Evolutionary conservation across 1,140 invertebrate genomes (phyloP).

Genomic region (Leptinotarsa defecta): DNA sequence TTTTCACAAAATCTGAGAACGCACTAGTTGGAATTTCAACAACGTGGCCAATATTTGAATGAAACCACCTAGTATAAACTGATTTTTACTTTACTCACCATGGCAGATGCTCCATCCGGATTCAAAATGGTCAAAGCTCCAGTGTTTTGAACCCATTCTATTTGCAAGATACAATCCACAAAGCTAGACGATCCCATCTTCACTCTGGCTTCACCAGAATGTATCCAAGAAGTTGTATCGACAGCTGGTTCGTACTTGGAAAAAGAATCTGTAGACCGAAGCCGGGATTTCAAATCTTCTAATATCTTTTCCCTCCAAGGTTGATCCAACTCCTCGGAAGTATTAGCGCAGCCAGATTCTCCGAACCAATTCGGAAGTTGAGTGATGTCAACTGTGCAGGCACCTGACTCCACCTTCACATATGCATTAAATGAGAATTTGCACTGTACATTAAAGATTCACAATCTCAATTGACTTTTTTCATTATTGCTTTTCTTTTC

Average conservation of each 20-base stretch:
- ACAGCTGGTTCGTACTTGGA: slow-evolving; percentile 65
- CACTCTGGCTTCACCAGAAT: slow-evolving; percentile 75
- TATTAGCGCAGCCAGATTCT: slow-evolving; percentile 60
- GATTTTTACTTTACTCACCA: slow-evolving; percentile 58
- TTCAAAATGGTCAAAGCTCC: slow-evolving; percentile 79
- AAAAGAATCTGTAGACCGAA: slow-evolving; percentile 46
- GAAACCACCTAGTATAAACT: too few species aligned
- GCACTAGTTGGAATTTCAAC: too few species aligned
- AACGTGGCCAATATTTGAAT: too few species aligned
- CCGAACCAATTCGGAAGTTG: slow-evolving; percentile 78
- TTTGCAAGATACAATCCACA: slow-evolving; percentile 77
- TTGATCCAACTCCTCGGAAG: slow-evolving; percentile 68
- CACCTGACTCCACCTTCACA: slow-evolving; percentile 67
- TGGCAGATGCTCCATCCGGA: slow-evolving; percentile 72
- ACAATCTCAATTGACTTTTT: too few species aligned
- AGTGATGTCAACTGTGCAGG: slow-evolving; percentile 69
- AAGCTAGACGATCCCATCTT: slow-evolving; percentile 65
- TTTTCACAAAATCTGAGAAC: too few species aligned
- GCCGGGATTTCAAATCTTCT: slow-evolving; percentile 67
- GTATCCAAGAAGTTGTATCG: slow-evolving; percentile 82
- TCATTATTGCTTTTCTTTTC: too few species aligned
- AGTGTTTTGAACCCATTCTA: slow-evolving; percentile 77
- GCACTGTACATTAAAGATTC: too few species aligned
- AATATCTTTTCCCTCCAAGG: slow-evolving; percentile 77
- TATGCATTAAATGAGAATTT: too few species aligned